A percentile compares a stretch with the other conserved stretches of the same genome.
phyloP scores from a whole-genome alignment of 2,888 invertebrate genomes.

The Euclidia mi region DNA sequence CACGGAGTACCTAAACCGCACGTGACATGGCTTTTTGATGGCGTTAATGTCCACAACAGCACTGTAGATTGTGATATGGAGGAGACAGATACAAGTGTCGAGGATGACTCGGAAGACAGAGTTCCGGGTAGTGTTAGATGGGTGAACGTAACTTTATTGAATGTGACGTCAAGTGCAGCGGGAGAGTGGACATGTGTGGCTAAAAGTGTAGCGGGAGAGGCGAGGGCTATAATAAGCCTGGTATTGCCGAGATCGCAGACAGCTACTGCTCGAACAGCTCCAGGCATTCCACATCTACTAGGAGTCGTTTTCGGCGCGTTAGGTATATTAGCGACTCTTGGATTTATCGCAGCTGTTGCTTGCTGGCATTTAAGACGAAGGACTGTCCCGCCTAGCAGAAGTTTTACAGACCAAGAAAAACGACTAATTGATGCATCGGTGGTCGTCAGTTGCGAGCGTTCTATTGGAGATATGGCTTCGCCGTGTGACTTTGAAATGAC shows the following conservation, averaged over 20 bases:
- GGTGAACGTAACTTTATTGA: slow-evolving; percentile 95
- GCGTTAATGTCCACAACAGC: slow-evolving; percentile 86
- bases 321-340: slow-evolving; percentile 92
- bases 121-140: slow-evolving; percentile 90
- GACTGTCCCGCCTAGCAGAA: slow-evolving; percentile 91
- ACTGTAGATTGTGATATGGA: slow-evolving; percentile 86
- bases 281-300: slow-evolving; percentile 93
- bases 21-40: slow-evolving; percentile 95
- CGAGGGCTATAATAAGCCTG: slow-evolving; percentile 91
- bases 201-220: slow-evolving; percentile 91
- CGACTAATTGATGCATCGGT: slow-evolving; percentile 95
- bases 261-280: slow-evolving; percentile 94
- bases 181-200: slow-evolving; percentile 96
- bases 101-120: slow-evolving; percentile 82
- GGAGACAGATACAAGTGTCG: slow-evolving; percentile 80
- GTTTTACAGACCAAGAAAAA: slow-evolving; percentile 97
- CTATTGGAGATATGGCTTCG: slow-evolving; percentile 91
- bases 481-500: slow-evolving; percentile 88
- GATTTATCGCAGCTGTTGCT: slow-evolving; percentile 88
- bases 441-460: slow-evolving; percentile 91
- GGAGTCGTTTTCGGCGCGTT: slow-evolving; percentile 94
- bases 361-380: slow-evolving; percentile 93
- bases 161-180: slow-evolving; percentile 95
- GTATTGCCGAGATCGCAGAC: slow-evolving; percentile 91
- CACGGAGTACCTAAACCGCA: slow-evolving; percentile 96